Evolutionary conservation across 2,113 vertebrate species (phyloP).

Genomic region (Thamnophis sirtalis): DNA sequence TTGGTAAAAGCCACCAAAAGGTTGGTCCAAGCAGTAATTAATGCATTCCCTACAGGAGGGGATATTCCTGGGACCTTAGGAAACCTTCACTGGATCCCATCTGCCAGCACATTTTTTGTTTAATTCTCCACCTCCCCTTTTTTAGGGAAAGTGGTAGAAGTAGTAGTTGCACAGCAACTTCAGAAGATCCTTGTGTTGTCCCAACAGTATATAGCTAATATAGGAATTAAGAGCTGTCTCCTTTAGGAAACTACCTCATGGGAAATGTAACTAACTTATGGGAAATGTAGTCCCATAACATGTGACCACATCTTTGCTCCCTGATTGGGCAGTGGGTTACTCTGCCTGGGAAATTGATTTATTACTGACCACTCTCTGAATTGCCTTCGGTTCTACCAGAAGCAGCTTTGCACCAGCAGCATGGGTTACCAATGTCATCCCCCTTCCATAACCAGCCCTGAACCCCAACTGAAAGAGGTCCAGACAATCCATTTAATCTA

Average conservation of each 20-base stretch:
- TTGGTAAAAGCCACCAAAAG: not conserved
- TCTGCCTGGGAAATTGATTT: too few relatives aligned
- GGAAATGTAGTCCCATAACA: too few relatives aligned
- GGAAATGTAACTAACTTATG: too few relatives aligned
- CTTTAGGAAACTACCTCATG: too few relatives aligned
- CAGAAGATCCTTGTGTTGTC: too few relatives aligned
- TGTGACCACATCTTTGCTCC: too few relatives aligned
- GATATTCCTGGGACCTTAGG: not conserved
- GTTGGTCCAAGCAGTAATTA: not conserved
- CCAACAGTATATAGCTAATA: too few relatives aligned
- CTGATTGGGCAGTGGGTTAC: too few relatives aligned
- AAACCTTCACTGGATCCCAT: not conserved
- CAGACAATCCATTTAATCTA: not conserved
- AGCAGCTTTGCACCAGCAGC: too few relatives aligned
- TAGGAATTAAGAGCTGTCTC: too few relatives aligned
- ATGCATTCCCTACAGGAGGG: not conserved
- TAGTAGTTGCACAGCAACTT: not conserved
- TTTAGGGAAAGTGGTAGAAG: not conserved
- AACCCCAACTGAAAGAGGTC: not conserved
- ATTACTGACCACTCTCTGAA: too few relatives aligned
- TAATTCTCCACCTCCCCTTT: not conserved
- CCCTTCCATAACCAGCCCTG: not conserved
- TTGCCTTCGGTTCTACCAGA: too few relatives aligned
- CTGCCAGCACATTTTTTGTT: not conserved
- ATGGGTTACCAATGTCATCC: not conserved